A percentile compares a stretch with the other conserved stretches of the same genome.
phyloP scores from a whole-genome alignment of 2,888 invertebrate species.

The Conops quadrifasciatus region DNA sequence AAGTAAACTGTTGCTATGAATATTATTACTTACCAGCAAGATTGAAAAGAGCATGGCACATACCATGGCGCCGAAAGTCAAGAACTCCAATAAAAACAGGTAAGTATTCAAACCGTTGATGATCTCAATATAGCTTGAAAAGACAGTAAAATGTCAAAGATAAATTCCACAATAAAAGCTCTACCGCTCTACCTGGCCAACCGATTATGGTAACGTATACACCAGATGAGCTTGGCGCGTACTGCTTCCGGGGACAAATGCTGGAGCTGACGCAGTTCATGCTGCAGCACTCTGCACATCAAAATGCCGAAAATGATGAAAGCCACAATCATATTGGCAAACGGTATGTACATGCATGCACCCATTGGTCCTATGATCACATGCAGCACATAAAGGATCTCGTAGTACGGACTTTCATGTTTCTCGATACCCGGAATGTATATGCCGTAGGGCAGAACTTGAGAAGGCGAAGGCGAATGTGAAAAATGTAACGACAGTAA shows the following conservation, averaged over 20 bases:
- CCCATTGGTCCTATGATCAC: slow-evolving; percentile 43
- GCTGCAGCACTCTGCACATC: slow-evolving; percentile 43
- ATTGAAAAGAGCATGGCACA: slow-evolving; percentile 50
- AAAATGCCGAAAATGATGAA: slow-evolving; percentile 45
- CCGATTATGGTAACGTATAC: slow-evolving; percentile 33
- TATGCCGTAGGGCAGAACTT: slow-evolving; percentile 45
- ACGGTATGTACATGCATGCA: slow-evolving; percentile 47
- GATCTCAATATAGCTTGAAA: slow-evolving; percentile 25
- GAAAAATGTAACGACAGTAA: not conserved
- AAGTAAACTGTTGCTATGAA: too few species aligned
- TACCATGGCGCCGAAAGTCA: slow-evolving; percentile 46
- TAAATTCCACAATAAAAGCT: not conserved
- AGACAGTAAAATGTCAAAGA: slow-evolving; percentile 22
- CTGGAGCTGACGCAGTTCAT: slow-evolving; percentile 36
- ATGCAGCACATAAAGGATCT: slow-evolving; percentile 43
- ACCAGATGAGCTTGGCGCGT: slow-evolving; percentile 38
- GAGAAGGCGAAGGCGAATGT: not conserved
- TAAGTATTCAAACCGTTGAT: slow-evolving; percentile 26
- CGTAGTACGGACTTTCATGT: slow-evolving; percentile 39
- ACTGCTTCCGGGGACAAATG: not conserved
- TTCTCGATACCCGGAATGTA: slow-evolving; percentile 43
- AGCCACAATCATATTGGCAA: slow-evolving; percentile 43
- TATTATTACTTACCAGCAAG: slow-evolving; percentile 39
- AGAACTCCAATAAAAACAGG: slow-evolving; percentile 40
- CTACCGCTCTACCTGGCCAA: not conserved